Base-by-base conservation (phyloP, 2,113 vertebrate species). In the Tringa solitaria region DNA sequence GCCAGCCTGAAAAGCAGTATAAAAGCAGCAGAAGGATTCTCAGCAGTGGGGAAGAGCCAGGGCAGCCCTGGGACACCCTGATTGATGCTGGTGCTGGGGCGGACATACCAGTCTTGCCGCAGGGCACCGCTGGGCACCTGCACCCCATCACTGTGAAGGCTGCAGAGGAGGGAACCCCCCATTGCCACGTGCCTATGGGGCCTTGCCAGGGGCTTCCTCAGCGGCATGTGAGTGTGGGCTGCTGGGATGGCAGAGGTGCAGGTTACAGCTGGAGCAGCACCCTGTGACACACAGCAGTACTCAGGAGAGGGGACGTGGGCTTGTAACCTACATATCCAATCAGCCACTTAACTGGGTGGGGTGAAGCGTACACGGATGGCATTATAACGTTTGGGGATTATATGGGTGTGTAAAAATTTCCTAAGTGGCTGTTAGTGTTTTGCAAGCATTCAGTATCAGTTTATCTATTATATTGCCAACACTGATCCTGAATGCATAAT, bases 31-130 rank as follows among this genome's bases (percentile, higher is more conserved):
- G 56, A 77, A 90, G 73, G 3, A 5, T 77, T 77, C 73, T 14
- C 14, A 63, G 37, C 30, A 41, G n/a, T 22, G 26, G 8, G 6
- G 11, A 90, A 3, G 4, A 57, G 28, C 12, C 24, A 82, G 37
- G 26, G 15, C 43, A 54, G 28, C 19, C 37, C 10, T 0, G 1
- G 17, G 22, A 77, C 19, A 48, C 30, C 9, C 7, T 0, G 1
- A 53, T 15, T 54, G 23, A 33, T 73, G 24, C 32, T 56, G 24
- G 21, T 72, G n/a, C 59, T 37, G 24, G 10, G 10, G 10, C 3
- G 3, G n/a, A 76, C 12, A 50, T 28, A 84, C 27, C 8, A 53
- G n/a, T 28, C 39, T 54, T 13, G 27, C 32, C 64, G 26, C 41
- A 46, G 28, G 20, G 24, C 32, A 84, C 13, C 46, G 23, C 41